Evolutionary conservation across 2,888 invertebrate species (phyloP).

Genomic region (Drosophila buzzatii): DNA sequence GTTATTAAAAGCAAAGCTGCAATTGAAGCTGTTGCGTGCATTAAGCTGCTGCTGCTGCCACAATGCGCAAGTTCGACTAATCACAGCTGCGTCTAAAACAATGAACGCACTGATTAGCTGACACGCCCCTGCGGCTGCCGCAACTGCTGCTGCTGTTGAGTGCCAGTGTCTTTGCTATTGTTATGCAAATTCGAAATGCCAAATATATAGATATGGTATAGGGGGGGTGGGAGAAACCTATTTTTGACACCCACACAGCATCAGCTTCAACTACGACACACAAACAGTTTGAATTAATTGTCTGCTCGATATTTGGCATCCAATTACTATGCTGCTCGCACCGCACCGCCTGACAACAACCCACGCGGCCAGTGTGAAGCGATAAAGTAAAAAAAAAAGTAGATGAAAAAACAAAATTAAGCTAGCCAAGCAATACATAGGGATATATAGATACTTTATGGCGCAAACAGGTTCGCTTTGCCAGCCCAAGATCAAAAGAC

Average conservation of each 20-base stretch:
- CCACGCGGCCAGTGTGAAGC: conserved; percentile 57
- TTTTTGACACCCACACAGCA: conserved; percentile 63
- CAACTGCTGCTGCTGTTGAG: conserved; percentile 1
- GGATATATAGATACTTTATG: conserved; percentile 62
- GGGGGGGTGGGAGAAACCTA: conserved; percentile 25
- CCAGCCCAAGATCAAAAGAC: conserved; percentile 70
- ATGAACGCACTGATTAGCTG: conserved; percentile 70
- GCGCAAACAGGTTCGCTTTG: conserved; percentile 63
- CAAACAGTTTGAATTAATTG: conserved; percentile 76
- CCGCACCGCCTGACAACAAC: conserved; percentile 27
- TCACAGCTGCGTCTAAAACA: conserved; percentile 52
- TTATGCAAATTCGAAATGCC: conserved; percentile 60
- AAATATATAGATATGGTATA: conserved; percentile 11
- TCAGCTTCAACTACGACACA: conserved; percentile 42
- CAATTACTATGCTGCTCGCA: conserved; percentile 50
- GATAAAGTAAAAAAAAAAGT: conserved; percentile 44
- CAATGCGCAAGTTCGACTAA: conserved; percentile 34
- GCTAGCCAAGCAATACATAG: conserved; percentile 46
- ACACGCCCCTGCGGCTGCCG: conserved; percentile 40
- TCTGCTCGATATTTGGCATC: conserved; percentile 68
- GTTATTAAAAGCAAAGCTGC: conserved; percentile 62
- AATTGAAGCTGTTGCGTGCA: conserved; percentile 54
- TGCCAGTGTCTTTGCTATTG: conserved; percentile 44
- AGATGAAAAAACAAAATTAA: conserved; percentile 49
- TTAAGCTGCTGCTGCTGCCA: conserved; percentile 7